These are phyloP conservation scores for Macropus fuliginosus DNA, from an alignment of 2,797 vertebrate species.

Conservation along the genomic window DNA sequence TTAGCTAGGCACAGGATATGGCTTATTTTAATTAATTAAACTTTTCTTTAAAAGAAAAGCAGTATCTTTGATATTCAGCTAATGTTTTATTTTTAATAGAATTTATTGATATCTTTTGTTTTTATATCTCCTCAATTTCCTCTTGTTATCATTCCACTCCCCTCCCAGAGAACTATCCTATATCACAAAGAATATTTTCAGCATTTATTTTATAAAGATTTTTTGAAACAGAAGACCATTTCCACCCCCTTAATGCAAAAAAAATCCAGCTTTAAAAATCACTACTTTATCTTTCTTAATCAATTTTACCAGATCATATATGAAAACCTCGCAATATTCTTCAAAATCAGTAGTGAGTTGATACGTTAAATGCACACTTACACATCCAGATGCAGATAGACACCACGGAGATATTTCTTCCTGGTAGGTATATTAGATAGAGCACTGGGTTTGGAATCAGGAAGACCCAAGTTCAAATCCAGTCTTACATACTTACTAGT, in stretches of 20 bases:
- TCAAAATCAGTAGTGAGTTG: too few relatives aligned
- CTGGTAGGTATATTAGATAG: too few relatives aligned
- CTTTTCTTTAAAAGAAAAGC: slow-evolving; percentile 8
- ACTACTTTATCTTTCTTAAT: not conserved
- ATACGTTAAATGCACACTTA: too few relatives aligned
- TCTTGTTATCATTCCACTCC: too few relatives aligned
- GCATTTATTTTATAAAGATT: not conserved
- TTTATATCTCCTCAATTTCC: too few relatives aligned
- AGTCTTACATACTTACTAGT: not conserved
- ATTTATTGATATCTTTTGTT: slow-evolving; percentile 32
- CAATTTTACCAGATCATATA: not conserved
- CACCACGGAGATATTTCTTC: not conserved
- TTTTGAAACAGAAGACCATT: slow-evolving; percentile 23
- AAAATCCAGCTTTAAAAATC: not conserved
- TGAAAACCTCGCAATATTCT: not conserved
- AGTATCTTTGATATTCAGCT: slow-evolving; percentile 54
- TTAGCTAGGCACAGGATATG: too few relatives aligned
- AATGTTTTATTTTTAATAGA: too few relatives aligned
- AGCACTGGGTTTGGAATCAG: not conserved
- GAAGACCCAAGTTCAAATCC: not conserved
- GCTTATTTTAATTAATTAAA: slow-evolving; percentile 32
- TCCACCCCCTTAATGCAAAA: slow-evolving; percentile 1
- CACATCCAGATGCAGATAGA: too few relatives aligned
- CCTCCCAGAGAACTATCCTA: too few relatives aligned
- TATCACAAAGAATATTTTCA: not conserved